Percentiles rank a stretch among this genome's conserved stretches.
phyloP scores from a whole-genome alignment of 2,888 invertebrate genomes.

The Caenorhabditis sulstoni region DNA sequence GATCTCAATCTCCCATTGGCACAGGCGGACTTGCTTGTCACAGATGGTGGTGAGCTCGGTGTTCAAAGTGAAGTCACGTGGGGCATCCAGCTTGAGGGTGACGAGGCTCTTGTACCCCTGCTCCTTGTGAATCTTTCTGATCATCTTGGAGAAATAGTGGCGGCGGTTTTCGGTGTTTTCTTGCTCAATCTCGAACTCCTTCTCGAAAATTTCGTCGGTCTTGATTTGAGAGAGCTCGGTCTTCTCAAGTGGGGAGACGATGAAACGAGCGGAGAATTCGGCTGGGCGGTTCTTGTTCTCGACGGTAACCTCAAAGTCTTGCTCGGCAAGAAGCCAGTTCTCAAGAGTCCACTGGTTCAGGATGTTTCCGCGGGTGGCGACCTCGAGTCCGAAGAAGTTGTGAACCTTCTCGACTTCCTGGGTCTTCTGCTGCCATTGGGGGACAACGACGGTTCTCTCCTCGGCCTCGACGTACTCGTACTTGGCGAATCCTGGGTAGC shows the following conservation, averaged over 20 bases:
- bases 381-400: slow-evolving; percentile 60
- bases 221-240: slow-evolving; percentile 43
- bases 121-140: slow-evolving; percentile 36
- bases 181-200: slow-evolving; percentile 47
- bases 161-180: slow-evolving; percentile 41
- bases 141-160: slow-evolving; percentile 54
- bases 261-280: slow-evolving; percentile 43
- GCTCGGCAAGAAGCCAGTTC: slow-evolving; percentile 64
- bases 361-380: slow-evolving; percentile 60
- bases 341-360: slow-evolving; percentile 55
- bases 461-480: slow-evolving; percentile 58
- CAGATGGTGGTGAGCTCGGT: slow-evolving; percentile 41
- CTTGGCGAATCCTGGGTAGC: slow-evolving; percentile 40
- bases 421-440: slow-evolving; percentile 49
- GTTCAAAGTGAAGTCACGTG: slow-evolving; percentile 24
- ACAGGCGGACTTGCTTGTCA: slow-evolving; percentile 44
- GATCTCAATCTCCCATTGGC: slow-evolving; percentile 27
- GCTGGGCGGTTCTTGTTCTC: slow-evolving; percentile 48
- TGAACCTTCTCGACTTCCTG: slow-evolving; percentile 45
- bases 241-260: slow-evolving; percentile 22
- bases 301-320: slow-evolving; percentile 64
- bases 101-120: slow-evolving; percentile 45
- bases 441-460: slow-evolving; percentile 66
- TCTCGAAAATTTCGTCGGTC: slow-evolving; percentile 63
- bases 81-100: slow-evolving; percentile 37